Evolutionary conservation across 2,888 invertebrate species (phyloP).

Genomic region (Mythimna pallens): DNA sequence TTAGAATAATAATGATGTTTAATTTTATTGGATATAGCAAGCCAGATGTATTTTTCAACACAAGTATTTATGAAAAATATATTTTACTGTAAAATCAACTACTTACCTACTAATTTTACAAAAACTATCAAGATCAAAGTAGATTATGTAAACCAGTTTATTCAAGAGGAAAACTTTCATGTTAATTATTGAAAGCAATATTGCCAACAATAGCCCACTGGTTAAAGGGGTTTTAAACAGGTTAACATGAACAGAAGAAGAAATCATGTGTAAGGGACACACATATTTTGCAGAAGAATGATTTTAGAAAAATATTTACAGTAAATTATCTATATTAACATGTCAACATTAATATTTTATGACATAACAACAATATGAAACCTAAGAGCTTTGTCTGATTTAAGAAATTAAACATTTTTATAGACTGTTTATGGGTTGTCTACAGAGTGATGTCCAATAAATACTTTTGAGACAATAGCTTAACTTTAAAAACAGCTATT

Average conservation of each 20-base stretch:
- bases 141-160: background rate
- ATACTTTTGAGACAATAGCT: slow-evolving; percentile 46
- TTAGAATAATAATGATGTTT: slow-evolving; percentile 26
- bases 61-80: background rate
- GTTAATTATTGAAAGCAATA: slow-evolving; percentile 2
- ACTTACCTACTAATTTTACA: background rate
- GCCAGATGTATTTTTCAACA: background rate
- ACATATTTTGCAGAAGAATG: background rate
- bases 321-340: background rate
- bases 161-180: background rate
- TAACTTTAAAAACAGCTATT: slow-evolving; percentile 52
- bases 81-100: background rate
- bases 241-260: background rate
- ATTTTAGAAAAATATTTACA: background rate
- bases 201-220: background rate
- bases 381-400: slow-evolving; percentile 12
- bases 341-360: slow-evolving; percentile 1
- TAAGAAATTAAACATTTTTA: slow-evolving; percentile 42
- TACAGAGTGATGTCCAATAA: slow-evolving; percentile 52
- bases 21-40: slow-evolving; percentile 4
- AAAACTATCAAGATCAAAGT: background rate
- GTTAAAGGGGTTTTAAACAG: background rate
- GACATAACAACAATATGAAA: slow-evolving; percentile 15
- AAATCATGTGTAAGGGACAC: background rate
- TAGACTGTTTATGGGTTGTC: slow-evolving; percentile 30